Conservation (phyloP, 1,140 invertebrate genomes). For the Trichoplusia ni region DNA sequence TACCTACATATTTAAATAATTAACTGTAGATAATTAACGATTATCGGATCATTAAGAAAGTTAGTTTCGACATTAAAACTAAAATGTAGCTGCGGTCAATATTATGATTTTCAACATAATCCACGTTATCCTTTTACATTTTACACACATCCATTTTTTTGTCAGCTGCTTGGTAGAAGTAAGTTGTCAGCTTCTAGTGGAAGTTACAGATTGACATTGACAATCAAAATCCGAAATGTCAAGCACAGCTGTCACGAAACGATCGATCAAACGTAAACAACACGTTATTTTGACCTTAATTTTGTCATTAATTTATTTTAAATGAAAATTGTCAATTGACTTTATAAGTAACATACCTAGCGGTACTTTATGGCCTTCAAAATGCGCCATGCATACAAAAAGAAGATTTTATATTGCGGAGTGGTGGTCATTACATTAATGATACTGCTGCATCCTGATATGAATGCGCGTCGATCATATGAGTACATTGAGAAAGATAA, state of each 20-base stretch:
- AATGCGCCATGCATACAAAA: conserved; percentile 59
- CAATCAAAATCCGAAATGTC: neutral
- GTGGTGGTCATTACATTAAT: conserved; percentile 49
- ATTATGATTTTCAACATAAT: too few relatives aligned
- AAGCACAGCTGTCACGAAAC: too few relatives aligned
- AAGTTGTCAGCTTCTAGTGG: too few relatives aligned
- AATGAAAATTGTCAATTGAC: neutral
- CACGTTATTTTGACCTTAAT: neutral
- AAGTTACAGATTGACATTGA: neutral
- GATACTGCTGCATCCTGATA: conserved; percentile 62
- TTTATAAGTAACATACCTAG: neutral
- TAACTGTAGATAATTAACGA: too few relatives aligned
- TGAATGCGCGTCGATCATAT: conserved; percentile 54
- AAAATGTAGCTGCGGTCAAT: too few relatives aligned
- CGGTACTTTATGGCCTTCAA: neutral
- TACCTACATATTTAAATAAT: too few relatives aligned
- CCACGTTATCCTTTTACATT: too few relatives aligned
- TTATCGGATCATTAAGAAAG: too few relatives aligned
- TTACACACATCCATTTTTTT: too few relatives aligned
- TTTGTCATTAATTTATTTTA: neutral
- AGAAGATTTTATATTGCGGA: conserved; percentile 56
- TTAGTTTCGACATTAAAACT: too few relatives aligned
- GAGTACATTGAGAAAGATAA: conserved; percentile 63
- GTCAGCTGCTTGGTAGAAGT: too few relatives aligned
- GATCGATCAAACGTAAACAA: conserved; percentile 21